A percentile compares a stretch with the other conserved stretches of the same genome.
Conservation (phyloP, 2,888 invertebrate genomes). For the Stenurella melanura region DNA sequence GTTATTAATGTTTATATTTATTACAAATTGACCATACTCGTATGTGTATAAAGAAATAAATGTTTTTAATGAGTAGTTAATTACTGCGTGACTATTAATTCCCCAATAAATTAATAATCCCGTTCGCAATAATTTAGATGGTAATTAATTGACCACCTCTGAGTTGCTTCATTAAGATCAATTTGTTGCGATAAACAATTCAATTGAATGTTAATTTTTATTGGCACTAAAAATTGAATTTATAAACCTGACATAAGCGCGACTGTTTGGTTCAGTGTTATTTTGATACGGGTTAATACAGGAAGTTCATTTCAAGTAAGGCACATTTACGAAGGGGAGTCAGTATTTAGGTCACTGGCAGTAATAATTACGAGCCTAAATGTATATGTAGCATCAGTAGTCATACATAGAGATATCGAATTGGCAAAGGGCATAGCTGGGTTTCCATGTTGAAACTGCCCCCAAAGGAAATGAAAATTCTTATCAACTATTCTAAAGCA, state of each 20-base stretch:
- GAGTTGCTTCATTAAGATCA: slow-evolving; percentile 54
- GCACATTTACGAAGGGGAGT: neutral
- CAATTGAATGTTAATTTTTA: slow-evolving; percentile 48
- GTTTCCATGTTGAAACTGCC: no score
- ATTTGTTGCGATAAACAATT: slow-evolving; percentile 56
- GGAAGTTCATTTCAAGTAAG: neutral
- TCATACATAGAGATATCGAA: no score
- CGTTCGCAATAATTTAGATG: slow-evolving; percentile 37
- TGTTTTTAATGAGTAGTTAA: slow-evolving; percentile 15
- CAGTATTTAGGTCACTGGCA: neutral
- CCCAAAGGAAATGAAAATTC: no score
- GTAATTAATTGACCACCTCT: slow-evolving; percentile 56
- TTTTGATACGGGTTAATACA: neutral
- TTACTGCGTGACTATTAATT: neutral
- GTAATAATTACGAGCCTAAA: neutral
- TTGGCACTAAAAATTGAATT: slow-evolving; percentile 28
- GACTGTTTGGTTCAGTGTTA: neutral
- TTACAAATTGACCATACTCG: neutral
- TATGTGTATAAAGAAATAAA: slow-evolving; percentile 5
- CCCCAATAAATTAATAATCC: neutral
- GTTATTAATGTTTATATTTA: slow-evolving; percentile 9
- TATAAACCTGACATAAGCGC: slow-evolving; percentile 16
- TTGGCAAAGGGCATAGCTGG: no score
- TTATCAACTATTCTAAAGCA: no score
- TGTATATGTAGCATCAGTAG: no score